Base-by-base conservation (phyloP, 2,888 invertebrate species). In the Mythimna ferrago region DNA sequence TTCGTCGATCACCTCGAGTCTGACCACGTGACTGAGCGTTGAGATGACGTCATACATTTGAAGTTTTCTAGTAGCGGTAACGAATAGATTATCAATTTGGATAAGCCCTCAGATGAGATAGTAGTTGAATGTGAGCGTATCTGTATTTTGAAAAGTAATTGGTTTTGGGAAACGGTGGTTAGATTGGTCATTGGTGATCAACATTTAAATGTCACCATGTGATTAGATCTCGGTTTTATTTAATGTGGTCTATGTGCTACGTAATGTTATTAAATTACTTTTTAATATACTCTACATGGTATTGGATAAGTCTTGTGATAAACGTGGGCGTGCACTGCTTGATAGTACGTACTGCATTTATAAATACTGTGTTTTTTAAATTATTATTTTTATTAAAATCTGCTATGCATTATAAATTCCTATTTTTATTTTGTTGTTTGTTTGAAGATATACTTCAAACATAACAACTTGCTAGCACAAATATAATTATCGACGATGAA, bases 191-290 rank as follows among this genome's bases (percentile, higher is more conserved):
- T 11, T 41, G 63, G 48, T 77, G 54, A 51, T 48, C 41, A 60
- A 53, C 38, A 76, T 78, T 78, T 77, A 64, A 70, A 38, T 53
- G 44, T 16, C 10, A 74, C 38, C n/a, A 61, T 35, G 2, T 53
- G 48, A 38, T 61, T 38, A 48, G 38, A 61, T 57, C 44, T 44
- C 44, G 2, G 9, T 41, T 76, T 51, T 48, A 70, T 57, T 35
- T 26, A 5, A 48, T 38, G 53, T 76, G 51, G 72, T 62, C 35
- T 19, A n/a, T 76, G 16, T 57, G 44, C 65, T 72, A 62, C 16
- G 60, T 71, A 77, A 64, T 6, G 2, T 71, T 38, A 53, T 61
- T 51, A 41, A 35, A 14, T 11, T 54, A 32, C 5, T 63, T 62
- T 56, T 62, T 53, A 63, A 21, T 53, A 32, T 53, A 78, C 35